Percentiles rank a stretch among this genome's conserved stretches.
Evolutionary conservation across 2,797 vertebrate species (phyloP).

Genomic region (Takifugu ocellatus): DNA sequence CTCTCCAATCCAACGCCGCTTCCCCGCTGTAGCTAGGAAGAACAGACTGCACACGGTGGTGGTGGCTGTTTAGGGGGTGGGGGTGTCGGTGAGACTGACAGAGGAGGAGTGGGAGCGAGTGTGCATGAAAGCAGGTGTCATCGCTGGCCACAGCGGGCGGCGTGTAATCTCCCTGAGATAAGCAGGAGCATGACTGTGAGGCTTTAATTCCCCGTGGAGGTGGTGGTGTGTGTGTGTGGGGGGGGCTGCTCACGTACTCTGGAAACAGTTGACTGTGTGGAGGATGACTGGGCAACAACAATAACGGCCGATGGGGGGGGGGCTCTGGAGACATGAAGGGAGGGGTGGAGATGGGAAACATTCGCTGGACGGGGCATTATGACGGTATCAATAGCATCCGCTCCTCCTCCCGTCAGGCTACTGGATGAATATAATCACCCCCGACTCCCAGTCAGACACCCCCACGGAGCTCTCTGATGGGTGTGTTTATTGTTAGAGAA

Average conservation of each 20-base stretch:
- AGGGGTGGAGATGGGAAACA: constrained; percentile 39
- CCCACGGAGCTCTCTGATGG: constrained; percentile 19
- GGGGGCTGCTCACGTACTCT: constrained; percentile 19
- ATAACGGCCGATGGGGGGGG: constrained; percentile 25
- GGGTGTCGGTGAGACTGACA: constrained; percentile 8
- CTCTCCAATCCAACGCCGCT: constrained; percentile 53
- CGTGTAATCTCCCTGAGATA: constrained; percentile 59
- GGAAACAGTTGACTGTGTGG: constrained; percentile 39
- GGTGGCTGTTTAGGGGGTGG: constrained; percentile 27
- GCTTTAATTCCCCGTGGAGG: constrained; percentile 64
- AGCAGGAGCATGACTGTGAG: constrained; percentile 59
- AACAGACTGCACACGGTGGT: constrained; percentile 25
- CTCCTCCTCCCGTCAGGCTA: constrained; percentile 53
- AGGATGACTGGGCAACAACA: constrained; percentile 22
- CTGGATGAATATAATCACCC: constrained; percentile 65
- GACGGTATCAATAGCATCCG: constrained; percentile 69
- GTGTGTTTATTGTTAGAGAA: constrained; percentile 38
- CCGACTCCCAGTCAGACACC: constrained; percentile 31
- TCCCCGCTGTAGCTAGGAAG: constrained; percentile 68
- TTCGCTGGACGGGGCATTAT: constrained; percentile 67
- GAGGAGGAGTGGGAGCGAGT: constrained; percentile 31
- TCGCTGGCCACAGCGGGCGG: constrained; percentile 45
- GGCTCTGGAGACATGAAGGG: constrained; percentile 26
- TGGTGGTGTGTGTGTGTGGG: constrained; percentile 18
- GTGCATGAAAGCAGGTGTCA: constrained; percentile 57